Evolutionary conservation across 2,113 vertebrate species (phyloP).

Genomic region (Mus musculus): DNA sequence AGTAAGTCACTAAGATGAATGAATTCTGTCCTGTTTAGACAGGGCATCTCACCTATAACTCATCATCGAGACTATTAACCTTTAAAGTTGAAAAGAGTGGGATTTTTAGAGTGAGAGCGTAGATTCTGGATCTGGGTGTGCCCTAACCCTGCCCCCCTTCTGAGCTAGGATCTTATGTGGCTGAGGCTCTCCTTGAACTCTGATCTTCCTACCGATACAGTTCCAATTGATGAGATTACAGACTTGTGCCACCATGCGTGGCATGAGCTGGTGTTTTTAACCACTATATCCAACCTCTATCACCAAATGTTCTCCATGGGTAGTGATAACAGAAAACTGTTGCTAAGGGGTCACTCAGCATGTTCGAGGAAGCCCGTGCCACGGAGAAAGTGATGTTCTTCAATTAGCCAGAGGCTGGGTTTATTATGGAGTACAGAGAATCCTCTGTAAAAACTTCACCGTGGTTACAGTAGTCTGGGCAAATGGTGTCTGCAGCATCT

Average conservation of each 20-base stretch:
- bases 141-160: background rate
- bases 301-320: background rate
- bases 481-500: background rate
- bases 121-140: background rate
- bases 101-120: background rate
- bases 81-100: conserved; percentile 16
- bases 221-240: background rate
- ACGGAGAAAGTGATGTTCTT: background rate
- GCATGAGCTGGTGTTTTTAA: background rate
- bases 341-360: background rate
- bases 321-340: background rate
- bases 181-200: background rate
- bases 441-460: background rate
- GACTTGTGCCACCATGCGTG: no score
- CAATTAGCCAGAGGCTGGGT: background rate
- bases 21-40: background rate
- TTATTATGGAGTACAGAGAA: background rate
- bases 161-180: background rate
- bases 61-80: background rate
- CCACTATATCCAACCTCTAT: background rate
- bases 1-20: background rate
- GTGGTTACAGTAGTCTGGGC: background rate
- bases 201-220: background rate
- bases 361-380: background rate
- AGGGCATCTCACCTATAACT: background rate